Evolutionary conservation across 2,888 invertebrate species (phyloP), one percentile per base, ranked within the genome.

Genomic region (Agrotis clavis): DNA sequence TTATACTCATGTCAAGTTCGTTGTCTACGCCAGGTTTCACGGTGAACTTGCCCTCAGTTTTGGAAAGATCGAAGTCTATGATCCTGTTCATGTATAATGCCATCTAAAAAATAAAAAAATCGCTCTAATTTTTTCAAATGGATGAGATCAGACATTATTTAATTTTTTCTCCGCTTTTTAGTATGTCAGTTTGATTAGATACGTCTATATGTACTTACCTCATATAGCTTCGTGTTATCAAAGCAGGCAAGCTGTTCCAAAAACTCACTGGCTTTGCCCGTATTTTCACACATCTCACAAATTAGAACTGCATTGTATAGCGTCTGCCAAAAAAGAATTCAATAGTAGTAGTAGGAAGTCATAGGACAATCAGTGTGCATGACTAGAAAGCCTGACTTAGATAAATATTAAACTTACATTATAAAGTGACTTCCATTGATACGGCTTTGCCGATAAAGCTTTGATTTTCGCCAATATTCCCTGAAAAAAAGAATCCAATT

Each of bases 11-110:
- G 91, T 99, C 99, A 59, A 99, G 94, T 78, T 97, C 97, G 4
- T 97, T 94, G 90, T 98, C 98, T 4, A 99, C 97, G 64, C 98
- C 98, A 35, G 97, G 92, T 84, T 98, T 98, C 0, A 99, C 98
- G 0, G 97, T 97, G 85, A 99, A 98, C 86, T 98, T 97, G 50
- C 97, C 97, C 83, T 97, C 96, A 11, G 94, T 94, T 80, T 96
- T 96, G 13, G 97, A 97, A 50, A 97, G 95, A 71, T 97, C 97
- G 88, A 98, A 97, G 90, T 98, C 98, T 74, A 98, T 96, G n/a
- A 98, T 97, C 84, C 97, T 97, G 81, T 97, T 97, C 91, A 98
- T 97, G 68, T 97, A 97, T 68, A 97, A 94, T 67, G 97, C 97
- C 88, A 98, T 96, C 89, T 97, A 77, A 14, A 74, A 74, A n/a